Conservation (phyloP, 2,888 invertebrate genomes). For the Latrodectus elegans region DNA sequence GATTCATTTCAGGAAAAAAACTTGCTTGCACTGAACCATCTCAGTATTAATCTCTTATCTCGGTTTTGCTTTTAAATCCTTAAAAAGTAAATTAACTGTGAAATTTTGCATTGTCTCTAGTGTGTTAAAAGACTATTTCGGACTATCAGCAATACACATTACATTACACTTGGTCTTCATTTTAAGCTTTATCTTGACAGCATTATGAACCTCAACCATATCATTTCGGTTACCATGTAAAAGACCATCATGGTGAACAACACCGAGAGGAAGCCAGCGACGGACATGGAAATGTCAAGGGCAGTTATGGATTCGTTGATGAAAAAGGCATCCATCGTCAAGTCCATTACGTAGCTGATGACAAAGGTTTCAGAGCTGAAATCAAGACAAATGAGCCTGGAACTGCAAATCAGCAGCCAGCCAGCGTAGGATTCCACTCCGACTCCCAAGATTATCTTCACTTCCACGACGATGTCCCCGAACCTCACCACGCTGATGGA, state of each 20-base stretch:
- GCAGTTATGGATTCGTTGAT: constrained; percentile 63
- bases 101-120: no score
- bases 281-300: constrained; percentile 58
- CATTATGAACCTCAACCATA: constrained; percentile 60
- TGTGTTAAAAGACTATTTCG: not conserved
- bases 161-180: no score
- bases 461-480: constrained; percentile 53
- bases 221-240: constrained; percentile 63
- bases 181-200: not conserved
- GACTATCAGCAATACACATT: not conserved
- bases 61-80: no score
- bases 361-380: constrained; percentile 62
- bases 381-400: constrained; percentile 66
- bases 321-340: constrained; percentile 63
- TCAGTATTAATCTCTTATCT: no score
- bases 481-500: constrained; percentile 46
- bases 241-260: constrained; percentile 63
- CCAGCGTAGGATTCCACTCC: constrained; percentile 59
- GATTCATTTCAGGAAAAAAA: not conserved
- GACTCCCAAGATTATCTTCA: constrained; percentile 63
- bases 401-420: constrained; percentile 63
- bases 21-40: no score
- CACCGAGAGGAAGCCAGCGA: constrained; percentile 62
- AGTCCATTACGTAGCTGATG: constrained; percentile 66
- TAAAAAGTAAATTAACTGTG: no score